Evolutionary conservation across 2,888 invertebrate species (phyloP).

Genomic region (Chrysotoxum bicinctum): DNA sequence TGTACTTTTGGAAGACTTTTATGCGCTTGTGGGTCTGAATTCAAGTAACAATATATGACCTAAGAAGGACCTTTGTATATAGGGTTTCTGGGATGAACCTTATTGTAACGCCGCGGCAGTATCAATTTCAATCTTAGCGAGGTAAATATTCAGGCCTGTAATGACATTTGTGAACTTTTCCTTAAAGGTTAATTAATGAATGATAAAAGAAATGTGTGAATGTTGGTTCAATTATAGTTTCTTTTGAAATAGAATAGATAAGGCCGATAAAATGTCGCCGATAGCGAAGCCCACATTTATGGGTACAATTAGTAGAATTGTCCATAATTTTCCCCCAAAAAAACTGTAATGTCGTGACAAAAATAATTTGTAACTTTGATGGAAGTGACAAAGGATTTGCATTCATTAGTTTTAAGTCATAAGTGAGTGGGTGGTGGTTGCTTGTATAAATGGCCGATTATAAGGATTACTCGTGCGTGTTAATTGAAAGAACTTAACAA

Average conservation of each 20-base stretch:
- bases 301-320: neutral
- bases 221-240: neutral
- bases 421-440: neutral
- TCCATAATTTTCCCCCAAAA: neutral
- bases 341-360: neutral
- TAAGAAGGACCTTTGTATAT: neutral
- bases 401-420: conserved; percentile 3
- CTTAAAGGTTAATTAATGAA: conserved; percentile 17
- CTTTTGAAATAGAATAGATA: neutral
- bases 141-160: neutral
- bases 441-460: neutral
- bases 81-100: neutral
- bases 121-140: conserved; percentile 1
- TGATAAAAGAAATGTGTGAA: conserved; percentile 13
- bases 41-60: neutral
- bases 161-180: neutral
- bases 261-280: neutral
- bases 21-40: neutral
- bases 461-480: neutral
- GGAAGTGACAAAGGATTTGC: conserved; percentile 2
- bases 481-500: conserved; percentile 1
- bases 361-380: conserved; percentile 8
- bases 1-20: neutral
- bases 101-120: neutral
- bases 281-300: neutral